These are phyloP conservation scores for Pao palembangensis DNA, from an alignment of 2,113 vertebrate species.

Conservation along the genomic window DNA sequence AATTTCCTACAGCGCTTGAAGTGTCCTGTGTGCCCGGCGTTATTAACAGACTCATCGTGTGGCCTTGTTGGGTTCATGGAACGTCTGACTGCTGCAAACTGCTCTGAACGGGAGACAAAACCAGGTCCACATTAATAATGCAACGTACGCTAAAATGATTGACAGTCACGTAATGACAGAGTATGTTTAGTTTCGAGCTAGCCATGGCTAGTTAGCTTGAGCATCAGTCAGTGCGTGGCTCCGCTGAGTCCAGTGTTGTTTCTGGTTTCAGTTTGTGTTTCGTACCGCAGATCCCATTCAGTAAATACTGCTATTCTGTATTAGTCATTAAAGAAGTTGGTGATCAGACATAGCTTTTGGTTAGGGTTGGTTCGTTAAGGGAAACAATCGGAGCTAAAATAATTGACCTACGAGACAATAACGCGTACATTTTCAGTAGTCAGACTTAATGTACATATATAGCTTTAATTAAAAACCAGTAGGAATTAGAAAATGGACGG, in stretches of 20 bases:
- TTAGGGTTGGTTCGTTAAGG: not conserved
- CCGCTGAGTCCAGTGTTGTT: conserved; percentile 38
- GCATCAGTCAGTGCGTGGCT: conserved; percentile 45
- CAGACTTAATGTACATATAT: not conserved
- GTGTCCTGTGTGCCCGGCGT: conserved; percentile 7
- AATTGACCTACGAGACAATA: conserved; percentile 37
- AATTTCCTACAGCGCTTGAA: conserved; percentile 33
- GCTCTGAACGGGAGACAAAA: conserved; percentile 12
- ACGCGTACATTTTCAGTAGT: conserved; percentile 18
- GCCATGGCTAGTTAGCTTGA: conserved; percentile 38
- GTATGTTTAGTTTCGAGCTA: conserved; percentile 29
- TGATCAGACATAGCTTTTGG: too few species aligned
- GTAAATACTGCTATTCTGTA: not conserved
- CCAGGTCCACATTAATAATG: not conserved
- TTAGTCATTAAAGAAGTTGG: too few species aligned
- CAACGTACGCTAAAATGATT: not conserved
- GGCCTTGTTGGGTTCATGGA: conserved; percentile 35
- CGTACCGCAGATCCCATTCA: not conserved
- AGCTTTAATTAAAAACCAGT: too few species aligned
- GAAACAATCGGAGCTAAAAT: conserved; percentile 12
- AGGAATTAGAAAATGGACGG: too few species aligned
- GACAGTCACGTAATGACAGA: conserved; percentile 7
- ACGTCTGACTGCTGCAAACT: not conserved
- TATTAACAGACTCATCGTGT: conserved; percentile 15
- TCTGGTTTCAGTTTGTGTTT: conserved; percentile 34